Evolutionary conservation across 2,113 vertebrate genomes (phyloP), one percentile per base, ranked within the genome.

Genomic region (Prinia subflava): DNA sequence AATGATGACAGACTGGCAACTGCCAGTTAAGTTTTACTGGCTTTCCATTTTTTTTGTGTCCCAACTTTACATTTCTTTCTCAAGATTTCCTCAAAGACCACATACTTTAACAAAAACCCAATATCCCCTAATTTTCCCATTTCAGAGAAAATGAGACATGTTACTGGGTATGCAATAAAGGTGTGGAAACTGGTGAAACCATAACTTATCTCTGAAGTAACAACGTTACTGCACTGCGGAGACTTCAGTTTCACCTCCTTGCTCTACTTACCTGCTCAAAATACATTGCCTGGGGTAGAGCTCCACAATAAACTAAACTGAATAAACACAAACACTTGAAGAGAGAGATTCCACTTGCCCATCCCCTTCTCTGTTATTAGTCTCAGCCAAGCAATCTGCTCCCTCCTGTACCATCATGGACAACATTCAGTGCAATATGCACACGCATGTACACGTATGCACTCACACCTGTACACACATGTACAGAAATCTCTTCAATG

Each of bases 391-490:
- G 31, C 2, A 4, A 7, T 11, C n/a, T 64, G 17, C 37, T 79
- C 33, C 41, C 31, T 87, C 16, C 82, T 57, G 35, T 5, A 57
- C 13, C 39, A 47, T 5, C 25, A 65, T 0, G 0, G 50, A 56
- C 41, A 64, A 23, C 1, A 81, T 60, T 27, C 64, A 63, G 15
- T 2, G 19, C 56, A 69, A 35, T 5, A 21, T 0, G 6, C 11
- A 37, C 57, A 31, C 41, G 16, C 6, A 6, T 0, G 3, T 12
- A 25, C 31, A 2, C 5, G 31, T 6, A 39, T 2, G 11, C 17
- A 39, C 39, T 13, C 10, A 47, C 21, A 17, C 6, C 13, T 1
- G 30, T 1, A n/a, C 62, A 46, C 13, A n/a, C 1, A 0, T 4
- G 17, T 13, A 49, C 13, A 20, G 7, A 2, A 10, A 16, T 9